Percentiles rank a stretch among this genome's conserved stretches.
These are phyloP conservation scores for Metallyticus violacea DNA, from an alignment of 2,888 invertebrate species.

Conservation along the genomic window DNA sequence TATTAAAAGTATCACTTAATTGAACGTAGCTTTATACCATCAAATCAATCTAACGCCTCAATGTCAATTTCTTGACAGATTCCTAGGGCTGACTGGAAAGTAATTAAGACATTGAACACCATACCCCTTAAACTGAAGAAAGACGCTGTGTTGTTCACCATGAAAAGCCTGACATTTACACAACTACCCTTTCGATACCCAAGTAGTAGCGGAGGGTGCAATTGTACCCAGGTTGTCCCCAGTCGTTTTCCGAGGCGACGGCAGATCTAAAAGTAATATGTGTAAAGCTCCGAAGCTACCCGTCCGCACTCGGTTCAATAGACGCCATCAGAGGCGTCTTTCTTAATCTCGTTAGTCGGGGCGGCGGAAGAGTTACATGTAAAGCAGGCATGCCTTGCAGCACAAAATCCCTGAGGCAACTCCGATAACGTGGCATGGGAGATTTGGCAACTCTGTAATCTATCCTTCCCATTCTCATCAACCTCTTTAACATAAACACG, in stretches of 20 bases:
- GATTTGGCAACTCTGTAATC: not conserved
- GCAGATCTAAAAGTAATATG: not conserved
- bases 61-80: no score
- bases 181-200: no score
- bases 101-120: no score
- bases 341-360: not conserved
- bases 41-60: no score
- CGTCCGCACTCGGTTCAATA: not conserved
- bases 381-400: not conserved
- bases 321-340: not conserved
- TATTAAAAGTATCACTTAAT: no score
- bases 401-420: not conserved
- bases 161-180: no score
- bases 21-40: no score
- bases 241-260: not conserved
- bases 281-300: not conserved
- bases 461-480: not conserved
- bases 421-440: not conserved
- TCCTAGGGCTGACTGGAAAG: no score
- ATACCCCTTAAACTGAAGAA: no score
- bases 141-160: no score
- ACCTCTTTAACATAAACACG: not conserved
- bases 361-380: not conserved
- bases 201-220: no score
- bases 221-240: no score